Base-by-base conservation (phyloP, 1,140 invertebrate genomes). In the Tetramorium alpestre region DNA sequence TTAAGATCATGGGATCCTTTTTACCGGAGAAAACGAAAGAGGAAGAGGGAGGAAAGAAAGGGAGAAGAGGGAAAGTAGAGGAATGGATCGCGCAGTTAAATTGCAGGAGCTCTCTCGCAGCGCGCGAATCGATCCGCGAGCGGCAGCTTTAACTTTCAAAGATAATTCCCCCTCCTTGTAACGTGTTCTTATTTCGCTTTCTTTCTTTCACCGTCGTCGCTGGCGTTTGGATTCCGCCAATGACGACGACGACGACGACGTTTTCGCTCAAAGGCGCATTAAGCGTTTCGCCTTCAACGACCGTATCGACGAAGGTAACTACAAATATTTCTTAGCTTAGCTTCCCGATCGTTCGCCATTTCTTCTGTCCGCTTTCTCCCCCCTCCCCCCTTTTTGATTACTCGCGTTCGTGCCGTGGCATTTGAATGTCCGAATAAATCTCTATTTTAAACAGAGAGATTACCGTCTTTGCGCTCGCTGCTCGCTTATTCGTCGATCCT, bases 81-180 rank as follows among this genome's bases (percentile, higher is more conserved):
- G 67, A 56, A 56, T 82, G 49, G 80, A 58, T 75, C 80, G 80
- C 80, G 51, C 41, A 82, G 67, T 72, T 73, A 73, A 38, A 82
- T 73, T 84, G 80, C 80, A 75, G 80, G 80, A 84, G 44, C 41
- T 44, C 54, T 44, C 47, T 84, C 69, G 41, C 13, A 60, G 67
- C 16, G 51, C 78, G 80, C 67, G 67, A 82, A 82, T 82, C 80
- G 80, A 82, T 82, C 80, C 67, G 25, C 67, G 78, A 82, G 78
- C 65, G 41, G 25, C 80, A 60, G 69, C 69, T 84, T 84, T 84
- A 84, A 84, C 80, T 84, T 84, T 78, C 75, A 85, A 85, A 85
- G 82, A 78, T 85, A 78, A 85, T 85, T 85, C 75, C 58, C 58
- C 44, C 72, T 47, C 22, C 75, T 67, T 56, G 82, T 78, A 44